Evolutionary conservation across 2,797 vertebrate genomes (phyloP).

Genomic region (Oceanodroma leucorhoa): DNA sequence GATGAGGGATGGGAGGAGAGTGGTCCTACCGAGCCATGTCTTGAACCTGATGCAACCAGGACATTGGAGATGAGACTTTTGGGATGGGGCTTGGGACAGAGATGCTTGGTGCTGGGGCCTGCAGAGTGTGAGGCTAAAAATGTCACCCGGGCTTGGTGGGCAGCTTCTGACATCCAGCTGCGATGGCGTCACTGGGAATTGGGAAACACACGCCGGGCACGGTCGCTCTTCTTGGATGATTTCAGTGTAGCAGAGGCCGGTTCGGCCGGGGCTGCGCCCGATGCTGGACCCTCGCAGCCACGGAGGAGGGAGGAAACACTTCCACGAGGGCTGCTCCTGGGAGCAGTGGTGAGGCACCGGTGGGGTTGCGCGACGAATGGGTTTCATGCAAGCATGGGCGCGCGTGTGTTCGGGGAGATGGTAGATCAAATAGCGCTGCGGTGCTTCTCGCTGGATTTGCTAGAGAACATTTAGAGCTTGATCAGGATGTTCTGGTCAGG

Average conservation of each 20-base stretch:
- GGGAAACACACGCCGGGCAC: accelerated
- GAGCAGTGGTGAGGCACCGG: accelerated
- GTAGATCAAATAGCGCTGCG: not conserved
- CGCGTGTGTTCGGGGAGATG: not conserved
- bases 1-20: not conserved
- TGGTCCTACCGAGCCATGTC: accelerated
- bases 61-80: not conserved
- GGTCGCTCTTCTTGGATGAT: not conserved
- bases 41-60: not conserved
- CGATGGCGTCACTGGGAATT: accelerated
- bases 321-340: not conserved
- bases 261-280: not conserved
- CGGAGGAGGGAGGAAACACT: accelerated
- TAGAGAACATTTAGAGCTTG: not conserved
- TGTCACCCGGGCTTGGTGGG: accelerated
- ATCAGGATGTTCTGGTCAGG: not conserved
- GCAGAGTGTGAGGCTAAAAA: not conserved
- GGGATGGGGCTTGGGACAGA: not conserved
- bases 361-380: accelerated
- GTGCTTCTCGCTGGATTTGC: not conserved
- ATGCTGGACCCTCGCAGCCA: not conserved
- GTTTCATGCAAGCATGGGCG: accelerated
- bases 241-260: not conserved
- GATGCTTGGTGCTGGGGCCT: not conserved
- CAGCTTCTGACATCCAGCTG: not conserved